A percentile compares a stretch with the other conserved stretches of the same genome.
Conservation (phyloP, 2,797 vertebrate genomes). For the Phrynocephalus guinanensis region DNA sequence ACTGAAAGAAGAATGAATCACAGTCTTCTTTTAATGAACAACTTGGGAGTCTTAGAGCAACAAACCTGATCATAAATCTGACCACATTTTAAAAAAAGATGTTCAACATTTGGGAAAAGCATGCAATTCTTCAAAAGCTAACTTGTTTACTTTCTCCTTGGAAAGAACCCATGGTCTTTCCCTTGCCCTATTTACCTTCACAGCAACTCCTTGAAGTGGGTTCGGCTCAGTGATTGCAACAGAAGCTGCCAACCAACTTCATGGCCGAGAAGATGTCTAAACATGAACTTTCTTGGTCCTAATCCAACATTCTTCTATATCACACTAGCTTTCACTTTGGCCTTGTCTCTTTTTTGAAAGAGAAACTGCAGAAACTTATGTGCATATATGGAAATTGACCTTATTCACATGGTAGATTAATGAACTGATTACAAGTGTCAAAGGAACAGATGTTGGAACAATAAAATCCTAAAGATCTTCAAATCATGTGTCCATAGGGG, state of each 20-base stretch:
- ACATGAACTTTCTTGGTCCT: not conserved
- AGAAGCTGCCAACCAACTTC: not conserved
- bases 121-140: too few species aligned
- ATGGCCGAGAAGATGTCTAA: not conserved
- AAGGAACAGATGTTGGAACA: too few species aligned
- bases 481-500: not conserved
- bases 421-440: not conserved
- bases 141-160: not conserved
- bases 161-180: not conserved
- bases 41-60: too few species aligned
- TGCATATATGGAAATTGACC: too few species aligned
- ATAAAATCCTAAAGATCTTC: too few species aligned
- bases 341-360: not conserved
- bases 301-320: not conserved
- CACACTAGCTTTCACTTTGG: not conserved
- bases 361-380: not conserved
- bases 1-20: not conserved
- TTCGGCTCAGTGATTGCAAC: not conserved
- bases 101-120: not conserved
- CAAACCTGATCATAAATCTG: not conserved
- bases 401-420: not conserved
- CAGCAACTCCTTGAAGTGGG: not conserved
- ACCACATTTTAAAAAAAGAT: not conserved
- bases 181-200: not conserved
- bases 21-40: not conserved